Evolutionary conservation across 1,140 invertebrate species (phyloP).

Genomic region (Brachionus asplanchnoidis): DNA sequence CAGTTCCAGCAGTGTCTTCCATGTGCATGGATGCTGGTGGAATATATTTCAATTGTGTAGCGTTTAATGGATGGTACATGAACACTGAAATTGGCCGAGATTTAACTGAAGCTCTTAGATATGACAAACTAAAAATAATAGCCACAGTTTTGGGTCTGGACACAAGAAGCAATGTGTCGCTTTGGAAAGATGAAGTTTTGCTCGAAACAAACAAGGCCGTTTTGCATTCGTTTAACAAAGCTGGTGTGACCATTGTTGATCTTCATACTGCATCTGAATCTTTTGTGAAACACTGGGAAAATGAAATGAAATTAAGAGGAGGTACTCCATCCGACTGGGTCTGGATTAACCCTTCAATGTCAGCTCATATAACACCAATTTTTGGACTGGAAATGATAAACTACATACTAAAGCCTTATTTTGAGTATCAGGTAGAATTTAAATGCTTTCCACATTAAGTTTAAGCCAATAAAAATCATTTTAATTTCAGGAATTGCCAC

Average conservation of each 20-base stretch:
- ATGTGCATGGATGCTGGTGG: constrained; percentile 93
- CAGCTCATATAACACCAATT: constrained; percentile 78
- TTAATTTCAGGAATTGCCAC: constrained; percentile 64
- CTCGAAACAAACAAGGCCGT: constrained; percentile 86
- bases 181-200: constrained; percentile 88
- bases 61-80: constrained; percentile 97
- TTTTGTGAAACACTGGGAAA: constrained; percentile 90
- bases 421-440: constrained; percentile 75
- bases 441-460: not conserved
- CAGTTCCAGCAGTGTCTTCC: constrained; percentile 73
- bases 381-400: constrained; percentile 93
- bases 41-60: constrained; percentile 82
- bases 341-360: constrained; percentile 89
- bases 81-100: constrained; percentile 86
- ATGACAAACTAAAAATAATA: constrained; percentile 80
- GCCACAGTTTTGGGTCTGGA: constrained; percentile 82
- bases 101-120: constrained; percentile 76
- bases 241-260: constrained; percentile 86
- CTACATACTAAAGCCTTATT: constrained; percentile 80
- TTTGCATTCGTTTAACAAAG: constrained; percentile 78
- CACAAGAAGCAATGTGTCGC: constrained; percentile 70
- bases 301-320: constrained; percentile 78
- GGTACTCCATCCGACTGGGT: constrained; percentile 93
- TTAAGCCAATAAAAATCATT: too few species aligned
- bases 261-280: constrained; percentile 91